Base-by-base conservation (phyloP, 37 sponge, comb jelly and placozoan genomes). In the Beroe forskalii region DNA sequence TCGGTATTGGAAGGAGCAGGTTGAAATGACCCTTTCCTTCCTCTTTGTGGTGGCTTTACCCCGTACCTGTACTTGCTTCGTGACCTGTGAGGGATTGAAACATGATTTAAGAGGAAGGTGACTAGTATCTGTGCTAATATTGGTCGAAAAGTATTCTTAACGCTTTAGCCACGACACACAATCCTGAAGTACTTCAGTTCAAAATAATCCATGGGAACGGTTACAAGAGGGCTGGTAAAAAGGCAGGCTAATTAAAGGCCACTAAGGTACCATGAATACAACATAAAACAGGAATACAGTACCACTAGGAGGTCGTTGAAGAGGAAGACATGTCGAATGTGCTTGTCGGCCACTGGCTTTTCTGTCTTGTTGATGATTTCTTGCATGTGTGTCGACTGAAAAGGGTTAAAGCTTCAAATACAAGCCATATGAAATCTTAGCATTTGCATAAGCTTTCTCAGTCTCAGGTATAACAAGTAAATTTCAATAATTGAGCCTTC, bases 261-360 rank as follows among this genome's bases (percentile, higher is more conserved):
- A 55, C 60, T 17, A 55, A 55, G 14, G 60, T 55, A 9, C 9
- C 60, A 55, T 20, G 17, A 55, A 20, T 20, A 55, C 9, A 55
- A 55, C 60, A 55, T 55, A 9, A 55, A 9, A 9, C 60, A 20
- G 60, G 14, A 17, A 9, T 55, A 55, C 60, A 1, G 4, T 72
- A 72, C 75, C 75, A 72, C 31, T 36, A 72, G 75, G 23, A 72
- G 8, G 35, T 72, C 75, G 40, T 72, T 72, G 20, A 72, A 72
- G 30, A 72, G 75, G 75, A 72, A 72, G 1, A 72, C 40, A 37
- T 72, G 75, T 72, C 75, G 3, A 20, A 72, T 12, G 30, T 72
- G 75, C 35, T 72, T 72, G 35, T 72, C 75, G 4, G 39, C 8
- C 4, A 30, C 39, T 17, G 75, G 39, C 35, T 72, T 72, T 36